Percentiles rank a stretch among this genome's conserved stretches.
These are phyloP conservation scores for Vandiemenella viatica DNA, from an alignment of 2,888 invertebrate genomes.

Conservation along the genomic window DNA sequence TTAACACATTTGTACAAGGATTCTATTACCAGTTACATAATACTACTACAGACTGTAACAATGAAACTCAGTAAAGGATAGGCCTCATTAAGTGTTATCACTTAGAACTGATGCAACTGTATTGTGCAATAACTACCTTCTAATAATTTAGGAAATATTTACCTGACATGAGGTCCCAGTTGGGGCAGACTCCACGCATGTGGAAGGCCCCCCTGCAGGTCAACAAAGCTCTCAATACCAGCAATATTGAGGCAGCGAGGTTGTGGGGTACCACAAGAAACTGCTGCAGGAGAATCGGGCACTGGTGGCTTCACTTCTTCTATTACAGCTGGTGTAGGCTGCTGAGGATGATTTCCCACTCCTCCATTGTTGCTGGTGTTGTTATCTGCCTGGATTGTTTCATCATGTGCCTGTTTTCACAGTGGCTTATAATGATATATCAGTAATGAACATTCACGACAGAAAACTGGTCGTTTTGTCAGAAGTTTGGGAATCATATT, in stretches of 20 bases:
- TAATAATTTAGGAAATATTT: background rate
- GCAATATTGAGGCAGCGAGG: conserved; percentile 56
- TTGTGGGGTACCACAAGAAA: background rate
- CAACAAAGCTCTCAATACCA: conserved; percentile 63
- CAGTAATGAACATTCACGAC: too few species aligned
- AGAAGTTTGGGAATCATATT: too few species aligned
- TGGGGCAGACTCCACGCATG: conserved; percentile 64
- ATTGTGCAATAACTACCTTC: background rate
- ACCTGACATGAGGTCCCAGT: conserved; percentile 17
- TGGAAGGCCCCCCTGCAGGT: conserved; percentile 49
- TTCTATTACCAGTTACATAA: too few species aligned
- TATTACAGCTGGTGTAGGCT: background rate
- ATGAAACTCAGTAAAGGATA: too few species aligned
- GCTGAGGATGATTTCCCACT: background rate
- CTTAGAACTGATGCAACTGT: too few species aligned
- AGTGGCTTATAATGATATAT: too few species aligned
- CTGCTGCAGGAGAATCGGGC: background rate
- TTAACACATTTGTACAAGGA: too few species aligned
- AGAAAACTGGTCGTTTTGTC: too few species aligned
- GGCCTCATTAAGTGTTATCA: too few species aligned
- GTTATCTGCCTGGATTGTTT: conserved; percentile 12
- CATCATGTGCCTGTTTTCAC: conserved; percentile 15
- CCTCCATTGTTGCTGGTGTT: conserved; percentile 8
- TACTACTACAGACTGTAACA: too few species aligned
- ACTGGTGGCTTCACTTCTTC: conserved; percentile 1